A percentile compares a stretch with the other conserved stretches of the same genome.
These are phyloP conservation scores for Ladona fulva DNA, from an alignment of 1,140 invertebrate species.

Conservation along the genomic window DNA sequence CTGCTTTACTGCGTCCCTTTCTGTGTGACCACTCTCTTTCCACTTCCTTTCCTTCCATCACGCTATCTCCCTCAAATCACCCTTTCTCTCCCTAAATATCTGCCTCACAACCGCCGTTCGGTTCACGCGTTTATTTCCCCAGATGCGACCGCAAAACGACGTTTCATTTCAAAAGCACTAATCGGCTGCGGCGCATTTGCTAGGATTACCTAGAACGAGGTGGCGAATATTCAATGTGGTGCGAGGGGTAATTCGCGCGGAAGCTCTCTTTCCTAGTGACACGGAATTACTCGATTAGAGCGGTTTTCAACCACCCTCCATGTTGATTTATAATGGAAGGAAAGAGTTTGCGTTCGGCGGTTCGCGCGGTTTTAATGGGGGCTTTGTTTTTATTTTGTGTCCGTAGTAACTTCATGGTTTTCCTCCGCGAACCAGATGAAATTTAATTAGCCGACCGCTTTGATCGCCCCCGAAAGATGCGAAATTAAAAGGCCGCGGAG, in stretches of 20 bases:
- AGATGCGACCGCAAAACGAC: background rate
- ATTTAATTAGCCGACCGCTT: too few relatives aligned
- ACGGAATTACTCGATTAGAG: background rate
- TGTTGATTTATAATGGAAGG: background rate
- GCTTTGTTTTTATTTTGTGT: background rate
- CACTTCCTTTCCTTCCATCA: too few relatives aligned
- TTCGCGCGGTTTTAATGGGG: background rate
- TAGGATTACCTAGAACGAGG: slow-evolving; percentile 4
- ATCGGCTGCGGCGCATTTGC: background rate
- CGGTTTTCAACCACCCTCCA: background rate
- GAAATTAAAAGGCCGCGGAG: too few relatives aligned
- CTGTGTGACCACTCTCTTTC: too few relatives aligned
- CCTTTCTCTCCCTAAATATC: too few relatives aligned
- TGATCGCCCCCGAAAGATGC: too few relatives aligned
- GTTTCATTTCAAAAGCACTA: background rate
- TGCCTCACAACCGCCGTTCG: too few relatives aligned
- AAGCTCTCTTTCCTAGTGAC: background rate
- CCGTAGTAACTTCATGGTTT: background rate
- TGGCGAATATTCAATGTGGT: slow-evolving; percentile 1
- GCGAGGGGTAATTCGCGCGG: background rate
- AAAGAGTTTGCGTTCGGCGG: background rate
- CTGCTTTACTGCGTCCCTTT: too few relatives aligned
- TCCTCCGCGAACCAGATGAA: background rate
- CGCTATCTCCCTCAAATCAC: too few relatives aligned
- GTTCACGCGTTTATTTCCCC: background rate